phyloP scores from a whole-genome alignment of 2,888 invertebrate species.

The Diplolepis rosae region DNA sequence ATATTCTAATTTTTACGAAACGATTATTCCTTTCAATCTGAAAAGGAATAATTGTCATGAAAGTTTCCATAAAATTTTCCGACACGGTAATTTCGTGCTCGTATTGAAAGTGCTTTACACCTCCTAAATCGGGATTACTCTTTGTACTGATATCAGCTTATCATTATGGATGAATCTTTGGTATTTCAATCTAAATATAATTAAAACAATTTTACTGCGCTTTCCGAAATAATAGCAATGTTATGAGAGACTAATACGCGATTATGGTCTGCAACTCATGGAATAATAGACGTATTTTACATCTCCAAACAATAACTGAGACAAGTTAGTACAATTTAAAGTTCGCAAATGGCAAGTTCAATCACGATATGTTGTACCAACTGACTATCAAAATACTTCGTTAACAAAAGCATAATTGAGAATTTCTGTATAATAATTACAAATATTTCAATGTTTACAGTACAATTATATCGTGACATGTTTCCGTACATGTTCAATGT shows the following conservation, averaged over 20 bases:
- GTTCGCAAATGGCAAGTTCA: slow-evolving; percentile 4
- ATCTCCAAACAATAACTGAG: background rate
- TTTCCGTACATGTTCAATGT: no score
- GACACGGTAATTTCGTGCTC: no score
- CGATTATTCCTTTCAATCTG: background rate
- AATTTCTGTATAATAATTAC: no score
- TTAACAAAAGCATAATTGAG: background rate
- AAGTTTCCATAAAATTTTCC: background rate
- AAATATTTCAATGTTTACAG: no score
- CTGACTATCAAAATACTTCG: background rate
- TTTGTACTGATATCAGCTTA: background rate
- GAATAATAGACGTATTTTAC: slow-evolving; percentile 14
- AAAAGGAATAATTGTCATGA: background rate
- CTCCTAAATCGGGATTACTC: no score
- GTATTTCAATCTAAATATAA: background rate
- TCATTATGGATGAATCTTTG: slow-evolving; percentile 10
- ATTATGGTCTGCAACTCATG: slow-evolving; percentile 17
- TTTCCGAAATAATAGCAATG: background rate
- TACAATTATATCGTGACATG: no score
- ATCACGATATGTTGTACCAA: background rate
- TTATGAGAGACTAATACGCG: slow-evolving; percentile 1
- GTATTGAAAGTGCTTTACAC: no score
- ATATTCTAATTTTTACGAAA: background rate
- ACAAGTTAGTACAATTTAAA: slow-evolving; percentile 6
- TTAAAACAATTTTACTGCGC: background rate